These are phyloP conservation scores for Cardiocondyla obscurior DNA, from an alignment of 1,140 invertebrate genomes.

Conservation along the genomic window DNA sequence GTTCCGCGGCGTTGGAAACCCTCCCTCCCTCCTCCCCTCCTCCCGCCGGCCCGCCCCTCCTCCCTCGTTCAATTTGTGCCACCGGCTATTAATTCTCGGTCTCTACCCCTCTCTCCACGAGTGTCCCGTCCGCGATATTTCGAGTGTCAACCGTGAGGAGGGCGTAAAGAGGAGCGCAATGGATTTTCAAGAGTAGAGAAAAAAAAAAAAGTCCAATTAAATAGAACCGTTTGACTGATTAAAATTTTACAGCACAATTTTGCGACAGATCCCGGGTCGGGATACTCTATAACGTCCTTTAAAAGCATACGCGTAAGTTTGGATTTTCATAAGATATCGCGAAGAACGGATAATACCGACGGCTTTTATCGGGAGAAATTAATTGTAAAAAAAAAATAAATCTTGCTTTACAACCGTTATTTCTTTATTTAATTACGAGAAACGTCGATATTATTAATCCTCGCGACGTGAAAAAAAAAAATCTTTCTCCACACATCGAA, in stretches of 20 bases:
- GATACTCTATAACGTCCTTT: neutral
- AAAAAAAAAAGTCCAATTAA: slow-evolving; percentile 2
- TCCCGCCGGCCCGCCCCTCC: slow-evolving; percentile 77
- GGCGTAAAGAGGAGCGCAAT: neutral
- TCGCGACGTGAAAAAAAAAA: no score
- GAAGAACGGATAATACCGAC: neutral
- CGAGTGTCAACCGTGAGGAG: slow-evolving; percentile 11
- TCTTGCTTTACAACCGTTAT: neutral
- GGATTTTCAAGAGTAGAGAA: neutral
- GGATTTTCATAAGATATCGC: neutral
- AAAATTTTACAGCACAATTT: neutral
- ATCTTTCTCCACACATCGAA: no score
- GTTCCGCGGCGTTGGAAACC: slow-evolving; percentile 76
- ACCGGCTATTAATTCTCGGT: slow-evolving; percentile 80
- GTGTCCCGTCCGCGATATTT: slow-evolving; percentile 60
- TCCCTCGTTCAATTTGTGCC: slow-evolving; percentile 80
- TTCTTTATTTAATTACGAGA: neutral
- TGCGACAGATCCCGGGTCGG: neutral
- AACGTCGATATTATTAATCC: neutral
- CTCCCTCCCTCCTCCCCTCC: slow-evolving; percentile 70
- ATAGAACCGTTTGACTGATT: neutral
- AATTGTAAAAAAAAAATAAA: slow-evolving; percentile 25
- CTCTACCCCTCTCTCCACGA: slow-evolving; percentile 51
- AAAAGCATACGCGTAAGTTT: neutral
- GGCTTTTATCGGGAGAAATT: neutral